Evolutionary conservation across 2,888 invertebrate genomes (phyloP).

Genomic region (Andricus curvator): DNA sequence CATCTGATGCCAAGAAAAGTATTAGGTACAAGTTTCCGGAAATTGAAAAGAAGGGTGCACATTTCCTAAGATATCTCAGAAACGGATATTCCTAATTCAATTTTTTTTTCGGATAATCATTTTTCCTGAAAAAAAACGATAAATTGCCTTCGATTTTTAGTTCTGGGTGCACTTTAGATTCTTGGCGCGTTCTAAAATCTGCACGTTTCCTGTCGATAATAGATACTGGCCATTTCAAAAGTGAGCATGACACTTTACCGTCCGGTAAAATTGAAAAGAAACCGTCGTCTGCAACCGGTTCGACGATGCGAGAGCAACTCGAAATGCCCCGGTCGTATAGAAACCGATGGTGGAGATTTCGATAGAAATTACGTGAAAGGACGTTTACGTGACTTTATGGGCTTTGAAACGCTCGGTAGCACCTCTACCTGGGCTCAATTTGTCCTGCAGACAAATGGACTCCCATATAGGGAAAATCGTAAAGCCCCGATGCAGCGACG

Average conservation of each 20-base stretch:
- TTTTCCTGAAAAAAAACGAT: no score
- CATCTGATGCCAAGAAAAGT: no score
- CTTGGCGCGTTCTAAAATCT: neutral
- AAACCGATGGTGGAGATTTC: neutral
- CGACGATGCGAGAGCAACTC: neutral
- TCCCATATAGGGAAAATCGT: conserved; percentile 5
- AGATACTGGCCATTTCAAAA: neutral
- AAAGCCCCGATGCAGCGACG: conserved; percentile 34
- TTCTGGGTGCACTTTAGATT: neutral
- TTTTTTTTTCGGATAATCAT: no score
- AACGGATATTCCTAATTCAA: no score
- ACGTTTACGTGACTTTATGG: conserved; percentile 21
- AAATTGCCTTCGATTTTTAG: neutral
- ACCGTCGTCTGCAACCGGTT: neutral
- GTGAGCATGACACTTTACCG: conserved; percentile 2
- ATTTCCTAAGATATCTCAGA: no score
- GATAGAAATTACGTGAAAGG: conserved; percentile 6
- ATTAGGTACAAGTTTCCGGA: no score
- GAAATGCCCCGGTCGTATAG: neutral
- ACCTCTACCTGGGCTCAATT: conserved; percentile 1
- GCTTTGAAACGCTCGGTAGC: conserved; percentile 5
- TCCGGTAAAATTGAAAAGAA: neutral
- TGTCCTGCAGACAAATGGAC: conserved; percentile 43
- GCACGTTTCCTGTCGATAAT: neutral
- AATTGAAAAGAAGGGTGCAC: no score